These are phyloP conservation scores for Pseudolaguvia tuberculata DNA, from an alignment of 2,113 vertebrate species.

Conservation along the genomic window DNA sequence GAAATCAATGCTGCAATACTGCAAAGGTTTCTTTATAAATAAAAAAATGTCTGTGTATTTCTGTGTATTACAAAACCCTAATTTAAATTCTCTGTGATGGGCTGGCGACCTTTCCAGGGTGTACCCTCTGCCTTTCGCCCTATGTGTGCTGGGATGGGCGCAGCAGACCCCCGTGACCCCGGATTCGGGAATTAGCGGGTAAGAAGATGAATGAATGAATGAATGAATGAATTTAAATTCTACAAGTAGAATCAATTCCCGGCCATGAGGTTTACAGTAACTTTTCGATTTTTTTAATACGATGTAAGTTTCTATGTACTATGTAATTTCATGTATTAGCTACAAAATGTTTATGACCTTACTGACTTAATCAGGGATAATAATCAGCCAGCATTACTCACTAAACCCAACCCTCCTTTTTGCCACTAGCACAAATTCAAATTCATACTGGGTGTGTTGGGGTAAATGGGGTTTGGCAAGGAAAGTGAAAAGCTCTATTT, in stretches of 20 bases:
- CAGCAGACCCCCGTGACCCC: no score
- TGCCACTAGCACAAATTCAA: slow-evolving; percentile 27
- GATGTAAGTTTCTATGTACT: background rate
- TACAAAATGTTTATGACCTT: slow-evolving; percentile 67
- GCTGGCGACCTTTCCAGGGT: no score
- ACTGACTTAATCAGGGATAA: slow-evolving; percentile 64
- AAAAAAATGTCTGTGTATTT: background rate
- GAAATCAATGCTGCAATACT: no score
- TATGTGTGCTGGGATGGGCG: no score
- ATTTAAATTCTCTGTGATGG: background rate
- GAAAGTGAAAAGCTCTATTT: slow-evolving; percentile 53
- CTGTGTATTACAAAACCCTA: slow-evolving; percentile 2
- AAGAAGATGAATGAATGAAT: no score
- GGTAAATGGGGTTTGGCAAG: slow-evolving; percentile 22
- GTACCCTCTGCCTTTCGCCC: no score
- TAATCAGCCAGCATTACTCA: slow-evolving; percentile 48
- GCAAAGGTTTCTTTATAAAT: background rate
- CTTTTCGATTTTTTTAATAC: background rate
- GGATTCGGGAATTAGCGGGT: no score
- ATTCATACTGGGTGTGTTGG: background rate
- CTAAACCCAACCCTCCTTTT: slow-evolving; percentile 46
- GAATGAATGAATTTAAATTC: no score
- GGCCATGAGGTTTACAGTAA: background rate
- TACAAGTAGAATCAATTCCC: background rate
- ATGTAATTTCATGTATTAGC: slow-evolving; percentile 57